Base-by-base conservation (phyloP, 2,888 invertebrate genomes). In the Stenichneumon culpator region DNA sequence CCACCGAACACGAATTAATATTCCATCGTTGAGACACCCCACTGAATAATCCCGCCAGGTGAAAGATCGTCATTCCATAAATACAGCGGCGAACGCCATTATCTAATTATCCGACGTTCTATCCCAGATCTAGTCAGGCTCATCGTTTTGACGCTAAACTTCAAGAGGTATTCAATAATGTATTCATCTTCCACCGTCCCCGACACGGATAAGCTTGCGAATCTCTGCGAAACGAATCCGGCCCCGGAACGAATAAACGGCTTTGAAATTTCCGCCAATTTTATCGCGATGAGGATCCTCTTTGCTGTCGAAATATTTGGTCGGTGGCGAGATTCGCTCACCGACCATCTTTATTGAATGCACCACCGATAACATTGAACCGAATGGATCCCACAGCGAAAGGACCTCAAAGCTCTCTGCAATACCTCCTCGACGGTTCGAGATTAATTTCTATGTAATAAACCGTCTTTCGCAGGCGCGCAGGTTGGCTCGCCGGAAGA, bases 381-480 rank as follows among this genome's bases (percentile, higher is more conserved):
- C 72, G 65, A 79, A 65, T 82, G 70, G 77, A 77, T 79, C 25
- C 39, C 36, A 68, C 11, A 60, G 68, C 72, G 70, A 50, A 36
- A 70, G 68, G 74, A 52, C 36, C 75, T 79, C 67, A 25, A 22
- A 57, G 57, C 4, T 25, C 25, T 25, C 60, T 5, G 44, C 28
- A 6, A 25, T 32, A 25, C 0, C 60, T 50, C 67, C 63, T 70
- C 70, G 47, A 52, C 63, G 11, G 70, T 54, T 69, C 14, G 83
- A 70, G 82, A 85, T 82, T 75, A 82, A 82, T 85, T 68, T 72
- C 82, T 52, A 70, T 50, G 70, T 75, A 65, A 75, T 79, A 72
- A 82, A 77, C 75, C 79, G 32, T 65, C 70, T 77, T 65, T 39
- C 14, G 11, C 11, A 47, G 28, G 19, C 50, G 32, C 14, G 60